phyloP scores from a whole-genome alignment of 2,797 vertebrate species.

The Kryptolebias ocellatus region DNA sequence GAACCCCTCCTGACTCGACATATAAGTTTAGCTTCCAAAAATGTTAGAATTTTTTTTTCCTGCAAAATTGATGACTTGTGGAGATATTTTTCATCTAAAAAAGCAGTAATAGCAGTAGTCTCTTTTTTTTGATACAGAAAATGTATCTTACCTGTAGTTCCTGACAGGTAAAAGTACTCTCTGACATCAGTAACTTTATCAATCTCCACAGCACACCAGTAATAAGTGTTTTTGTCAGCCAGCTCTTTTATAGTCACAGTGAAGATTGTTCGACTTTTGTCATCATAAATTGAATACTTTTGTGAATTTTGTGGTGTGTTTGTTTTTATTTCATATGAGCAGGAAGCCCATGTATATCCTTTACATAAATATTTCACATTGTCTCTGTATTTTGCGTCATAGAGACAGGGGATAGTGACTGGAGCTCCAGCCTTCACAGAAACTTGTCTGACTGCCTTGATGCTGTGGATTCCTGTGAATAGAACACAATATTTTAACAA shows the following conservation, averaged over 20 bases:
- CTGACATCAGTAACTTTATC: accelerated
- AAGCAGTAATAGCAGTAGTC: background rate
- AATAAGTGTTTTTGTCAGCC: accelerated
- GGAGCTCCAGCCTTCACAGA: constrained; percentile 32
- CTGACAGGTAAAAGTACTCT: background rate
- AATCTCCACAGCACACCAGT: constrained; percentile 57
- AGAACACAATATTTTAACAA: background rate
- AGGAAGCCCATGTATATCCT: accelerated
- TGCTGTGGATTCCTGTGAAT: constrained; percentile 28
- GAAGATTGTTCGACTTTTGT: constrained; percentile 17
- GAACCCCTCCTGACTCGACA: no score
- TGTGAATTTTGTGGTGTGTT: accelerated
- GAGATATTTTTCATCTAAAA: background rate
- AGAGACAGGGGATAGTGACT: constrained; percentile 54
- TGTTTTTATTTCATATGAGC: background rate
- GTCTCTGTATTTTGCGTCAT: accelerated
- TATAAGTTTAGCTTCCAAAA: no score
- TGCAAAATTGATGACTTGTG: no score
- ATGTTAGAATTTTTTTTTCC: no score
- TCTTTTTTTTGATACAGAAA: no score
- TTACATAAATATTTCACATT: constrained; percentile 51
- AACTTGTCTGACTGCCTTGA: constrained; percentile 12
- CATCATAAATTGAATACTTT: constrained; percentile 50
- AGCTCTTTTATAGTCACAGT: constrained; percentile 36
- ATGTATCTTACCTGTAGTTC: constrained; percentile 27